Base-by-base conservation (phyloP, 2,113 vertebrate genomes). In the Oncorhynchus masou region DNA sequence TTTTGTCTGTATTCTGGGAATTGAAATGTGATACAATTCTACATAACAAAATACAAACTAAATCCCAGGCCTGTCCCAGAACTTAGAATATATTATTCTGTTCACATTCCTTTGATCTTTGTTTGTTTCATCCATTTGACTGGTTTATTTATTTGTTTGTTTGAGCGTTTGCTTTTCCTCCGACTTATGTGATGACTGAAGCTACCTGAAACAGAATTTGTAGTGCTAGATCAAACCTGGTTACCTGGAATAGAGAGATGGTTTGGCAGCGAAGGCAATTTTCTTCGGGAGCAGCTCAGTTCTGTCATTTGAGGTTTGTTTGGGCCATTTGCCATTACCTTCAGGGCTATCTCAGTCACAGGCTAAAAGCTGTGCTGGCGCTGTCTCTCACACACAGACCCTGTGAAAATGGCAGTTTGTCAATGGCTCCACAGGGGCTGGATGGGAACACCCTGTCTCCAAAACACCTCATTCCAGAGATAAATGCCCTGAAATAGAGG, bases 1-100 rank as follows among this genome's bases (percentile, higher is more conserved):
- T 16, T 8, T 24, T 49, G 54, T 49, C 48, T n/a, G 45, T 66
- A 59, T 80, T 62, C 77, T 83, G 62, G 72, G 34, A 59, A 73
- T 57, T 81, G 60, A 71, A 73, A 75, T 51, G 68, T 70, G 69
- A 78, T 57, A 24, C 77, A 75, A 74, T 62, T 62, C 16, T 62
- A 62, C n/a, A 62, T 27, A 70, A 71, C 39, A 73, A 48, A 45
- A 62, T 1, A 34, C 16, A 62, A 62, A 62, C 39, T 57, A 70
- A 68, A 79, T 60, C 59, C 27, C 68, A 54, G 76, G 45, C 66
- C n/a, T 49, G 19, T 31, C 74, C 5, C 9, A 57, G 29, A n/a
- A 62, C 59, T 3, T n/a, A 22, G 7, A 62, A 16, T 11, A 65
- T 20, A 45, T 74, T 62, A 62, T 27, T 22, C 12, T 15, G 34